Base-by-base conservation (phyloP, 92 coral and sea anemone species). In the Porites cylindrica region DNA sequence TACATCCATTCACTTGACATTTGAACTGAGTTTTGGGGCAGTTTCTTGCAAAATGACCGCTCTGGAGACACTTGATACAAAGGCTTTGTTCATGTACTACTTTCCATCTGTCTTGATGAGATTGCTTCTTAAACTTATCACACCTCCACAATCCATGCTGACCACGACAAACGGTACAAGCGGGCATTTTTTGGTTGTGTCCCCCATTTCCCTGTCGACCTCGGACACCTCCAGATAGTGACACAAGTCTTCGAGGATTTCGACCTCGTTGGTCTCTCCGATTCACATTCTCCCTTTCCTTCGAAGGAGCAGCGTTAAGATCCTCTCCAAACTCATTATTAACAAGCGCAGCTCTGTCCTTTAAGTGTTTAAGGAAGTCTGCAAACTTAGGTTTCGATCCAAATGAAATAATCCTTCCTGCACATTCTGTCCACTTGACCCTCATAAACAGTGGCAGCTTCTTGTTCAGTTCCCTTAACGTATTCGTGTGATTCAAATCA, bases 301-400 rank as follows among this genome's bases (percentile, higher is more conserved):
- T 47, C 83, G 66, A 51, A 77, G 54, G 78, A 32, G 59, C 19
- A 43, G 54, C 77, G 80, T 59, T 53, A 17, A 83, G 65, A 62
- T 89, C 83, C 76, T 92, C 88, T 29, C 95, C 90, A 72, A 94
- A 92, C 76, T 90, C 95, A 80, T 94, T 89, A 88, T 94, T 92
- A 4, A 94, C 83, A 47, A 94, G 95, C 54, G 72, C 76, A 3
- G 93, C 96, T 70, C 94, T 76, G 58, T 88, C 83, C 56, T 86
- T 92, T 6, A 92, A 79, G 76, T 88, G 85, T 53, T 76, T 21
- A 10, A 83, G 20, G 29, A 87, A 90, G 72, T 93, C 92, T 18
- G 79, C 29, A 69, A 90, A 90, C 32, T 75, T 93, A 1, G 96
- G 96, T 29, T 87, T 73, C 16, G 67, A 77, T 1, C 90, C 94